phyloP scores from a whole-genome alignment of 2,797 vertebrate species.

The Notolepis coatsorum region DNA sequence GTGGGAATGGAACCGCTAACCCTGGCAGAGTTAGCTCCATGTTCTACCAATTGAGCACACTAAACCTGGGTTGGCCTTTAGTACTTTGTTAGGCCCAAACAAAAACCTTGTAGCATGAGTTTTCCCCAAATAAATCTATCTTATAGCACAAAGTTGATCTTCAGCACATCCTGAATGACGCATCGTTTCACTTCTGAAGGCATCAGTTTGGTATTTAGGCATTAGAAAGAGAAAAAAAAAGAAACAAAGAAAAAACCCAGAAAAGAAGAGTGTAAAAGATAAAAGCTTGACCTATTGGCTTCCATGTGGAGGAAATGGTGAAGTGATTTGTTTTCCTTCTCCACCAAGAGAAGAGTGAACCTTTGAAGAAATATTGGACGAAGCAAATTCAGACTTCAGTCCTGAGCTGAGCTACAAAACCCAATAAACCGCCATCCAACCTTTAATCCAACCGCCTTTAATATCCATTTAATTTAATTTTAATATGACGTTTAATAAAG shows the following conservation, averaged over 20 bases:
- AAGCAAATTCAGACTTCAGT: background rate
- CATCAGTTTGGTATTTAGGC: constrained; percentile 80
- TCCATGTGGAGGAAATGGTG: constrained; percentile 19
- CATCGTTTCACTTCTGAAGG: constrained; percentile 69
- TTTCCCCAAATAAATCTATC: too few species aligned
- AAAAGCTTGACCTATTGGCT: constrained; percentile 17
- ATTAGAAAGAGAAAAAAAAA: constrained; percentile 54
- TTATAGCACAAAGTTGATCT: too few species aligned
- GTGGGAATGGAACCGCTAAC: too few species aligned
- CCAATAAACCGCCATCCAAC: too few species aligned
- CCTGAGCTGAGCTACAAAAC: background rate
- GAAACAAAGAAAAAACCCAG: constrained; percentile 31
- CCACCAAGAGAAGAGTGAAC: constrained; percentile 11
- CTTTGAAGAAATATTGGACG: constrained; percentile 1
- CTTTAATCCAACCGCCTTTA: background rate
- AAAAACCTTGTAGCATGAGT: too few species aligned
- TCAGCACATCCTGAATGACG: too few species aligned
- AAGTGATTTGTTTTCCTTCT: background rate
- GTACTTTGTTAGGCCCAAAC: too few species aligned
- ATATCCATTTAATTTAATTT: background rate
- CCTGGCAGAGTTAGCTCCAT: too few species aligned
- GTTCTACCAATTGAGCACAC: too few species aligned
- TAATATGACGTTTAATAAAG: background rate
- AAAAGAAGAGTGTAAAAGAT: constrained; percentile 27
- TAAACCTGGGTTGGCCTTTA: too few species aligned